Evolutionary conservation across 2,888 invertebrate species (phyloP), one percentile per base, ranked within the genome.

Genomic region (Dynastes tityus): DNA sequence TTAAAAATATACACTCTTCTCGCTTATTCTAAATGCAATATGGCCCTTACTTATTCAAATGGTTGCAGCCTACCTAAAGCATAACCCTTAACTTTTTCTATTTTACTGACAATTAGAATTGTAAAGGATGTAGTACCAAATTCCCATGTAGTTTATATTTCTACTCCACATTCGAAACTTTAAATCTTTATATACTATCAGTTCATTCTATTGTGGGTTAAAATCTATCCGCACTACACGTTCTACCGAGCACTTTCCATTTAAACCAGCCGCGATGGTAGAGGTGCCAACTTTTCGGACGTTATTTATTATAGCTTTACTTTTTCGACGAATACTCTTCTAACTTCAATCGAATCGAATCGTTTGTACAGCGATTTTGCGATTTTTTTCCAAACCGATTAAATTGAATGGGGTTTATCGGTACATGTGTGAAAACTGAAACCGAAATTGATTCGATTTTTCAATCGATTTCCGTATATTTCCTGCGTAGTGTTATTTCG

Each of bases 271-370:
- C 45, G 45, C 61, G 16, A 29, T 16, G 73, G 61, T 73, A 13
- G 53, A 37, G 73, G 45, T 73, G 61, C 16, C 58, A 73, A 73
- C 73, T 73, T 73, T 73, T 13, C 73, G 53, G 27, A 58, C 40
- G 73, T 73, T 73, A 73, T 73, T 73, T 73, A 73, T 73, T 73
- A 37, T 58, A 73, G 73, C 58, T 73, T 73, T 73, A 45, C 73
- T 73, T 73, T 73, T 73, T 73, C 61, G 58, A 61, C 61, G 73
- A 61, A 73, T 61, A 22, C 73, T 73, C 73, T 73, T 45, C 58
- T 40, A 73, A 61, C 73, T 73, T 73, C 53, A 58, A 16, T 61
- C 45, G 45, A 45, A 22, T 73, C 58, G 73, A 58, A 13, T 73
- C 27, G 73, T 40, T 22, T 9, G 73, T 73, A 40, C 37, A 16